Percentiles rank a stretch among this genome's conserved stretches.
Conservation (phyloP, 2,888 invertebrate genomes). For the Adelognathus sp. region DNA sequence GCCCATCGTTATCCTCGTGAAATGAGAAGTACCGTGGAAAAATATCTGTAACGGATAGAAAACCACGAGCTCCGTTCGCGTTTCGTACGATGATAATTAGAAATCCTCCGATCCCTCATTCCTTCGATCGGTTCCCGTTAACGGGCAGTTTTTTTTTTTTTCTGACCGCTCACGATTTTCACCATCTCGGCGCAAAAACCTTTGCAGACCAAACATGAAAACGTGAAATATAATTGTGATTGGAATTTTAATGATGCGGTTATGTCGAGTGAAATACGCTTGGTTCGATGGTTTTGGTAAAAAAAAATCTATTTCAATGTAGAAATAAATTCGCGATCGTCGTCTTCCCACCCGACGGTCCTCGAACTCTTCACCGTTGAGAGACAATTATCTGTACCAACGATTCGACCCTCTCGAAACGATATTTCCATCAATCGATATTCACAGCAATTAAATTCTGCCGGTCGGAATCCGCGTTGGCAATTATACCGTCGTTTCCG, state of each 20-base stretch:
- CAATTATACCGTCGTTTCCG: slow-evolving; percentile 29
- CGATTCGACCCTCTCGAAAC: slow-evolving; percentile 5
- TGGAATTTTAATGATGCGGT: too few relatives aligned
- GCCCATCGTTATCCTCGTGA: slow-evolving; percentile 40
- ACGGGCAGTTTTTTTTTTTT: not conserved
- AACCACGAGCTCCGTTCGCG: not conserved
- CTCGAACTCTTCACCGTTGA: too few relatives aligned
- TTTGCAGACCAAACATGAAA: not conserved
- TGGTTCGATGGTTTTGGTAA: too few relatives aligned
- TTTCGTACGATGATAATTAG: slow-evolving; percentile 6
- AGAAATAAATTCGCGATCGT: not conserved
- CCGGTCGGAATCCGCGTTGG: slow-evolving; percentile 28
- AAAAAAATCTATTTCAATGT: too few relatives aligned
- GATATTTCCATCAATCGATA: slow-evolving; percentile 42
- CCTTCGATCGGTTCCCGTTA: not conserved
- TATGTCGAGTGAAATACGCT: too few relatives aligned
- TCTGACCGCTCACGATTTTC: not conserved
- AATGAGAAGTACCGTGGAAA: slow-evolving; percentile 33
- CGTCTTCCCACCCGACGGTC: too few relatives aligned
- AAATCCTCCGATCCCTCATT: not conserved
- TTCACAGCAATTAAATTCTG: slow-evolving; percentile 46
- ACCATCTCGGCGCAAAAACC: slow-evolving; percentile 2
- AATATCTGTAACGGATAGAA: slow-evolving; percentile 11
- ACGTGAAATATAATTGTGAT: too few relatives aligned
- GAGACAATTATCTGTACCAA: slow-evolving; percentile 31